Evolutionary conservation across 1,140 invertebrate species (phyloP).

Genomic region (Rhopalosiphum padi): DNA sequence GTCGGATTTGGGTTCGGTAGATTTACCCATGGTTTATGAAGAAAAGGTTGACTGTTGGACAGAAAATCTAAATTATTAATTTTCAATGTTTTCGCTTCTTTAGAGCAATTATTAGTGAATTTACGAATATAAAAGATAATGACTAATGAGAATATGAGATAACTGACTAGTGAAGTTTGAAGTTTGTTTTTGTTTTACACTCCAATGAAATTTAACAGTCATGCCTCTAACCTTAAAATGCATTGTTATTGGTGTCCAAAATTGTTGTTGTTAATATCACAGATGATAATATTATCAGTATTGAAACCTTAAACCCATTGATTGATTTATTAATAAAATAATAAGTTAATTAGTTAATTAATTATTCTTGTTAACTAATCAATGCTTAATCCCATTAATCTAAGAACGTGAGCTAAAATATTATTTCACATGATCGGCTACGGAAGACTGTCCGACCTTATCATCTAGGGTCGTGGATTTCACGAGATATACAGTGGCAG

Average conservation of each 20-base stretch:
- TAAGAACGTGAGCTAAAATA: too few species aligned
- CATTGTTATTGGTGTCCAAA: conserved; percentile 2
- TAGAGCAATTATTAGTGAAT: not conserved
- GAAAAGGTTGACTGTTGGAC: not conserved
- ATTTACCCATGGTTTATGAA: conserved; percentile 48
- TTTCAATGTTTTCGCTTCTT: not conserved
- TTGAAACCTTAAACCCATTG: too few species aligned
- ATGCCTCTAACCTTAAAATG: conserved; percentile 6
- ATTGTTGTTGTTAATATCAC: not conserved
- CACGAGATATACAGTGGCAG: too few species aligned
- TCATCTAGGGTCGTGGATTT: too few species aligned
- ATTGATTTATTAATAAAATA: too few species aligned
- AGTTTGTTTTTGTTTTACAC: not conserved
- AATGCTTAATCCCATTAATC: too few species aligned
- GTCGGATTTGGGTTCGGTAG: conserved; percentile 55
- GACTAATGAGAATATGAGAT: too few species aligned
- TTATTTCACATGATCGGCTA: too few species aligned
- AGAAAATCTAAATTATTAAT: not conserved
- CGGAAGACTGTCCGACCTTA: too few species aligned
- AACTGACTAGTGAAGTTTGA: not conserved
- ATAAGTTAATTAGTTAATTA: too few species aligned
- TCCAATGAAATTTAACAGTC: not conserved
- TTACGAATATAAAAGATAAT: not conserved
- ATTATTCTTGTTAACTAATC: too few species aligned
- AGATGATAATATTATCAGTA: not conserved